Evolutionary conservation across 2,113 vertebrate genomes (phyloP), one percentile per base, ranked within the genome.

Genomic region (Rhipidura dahli): DNA sequence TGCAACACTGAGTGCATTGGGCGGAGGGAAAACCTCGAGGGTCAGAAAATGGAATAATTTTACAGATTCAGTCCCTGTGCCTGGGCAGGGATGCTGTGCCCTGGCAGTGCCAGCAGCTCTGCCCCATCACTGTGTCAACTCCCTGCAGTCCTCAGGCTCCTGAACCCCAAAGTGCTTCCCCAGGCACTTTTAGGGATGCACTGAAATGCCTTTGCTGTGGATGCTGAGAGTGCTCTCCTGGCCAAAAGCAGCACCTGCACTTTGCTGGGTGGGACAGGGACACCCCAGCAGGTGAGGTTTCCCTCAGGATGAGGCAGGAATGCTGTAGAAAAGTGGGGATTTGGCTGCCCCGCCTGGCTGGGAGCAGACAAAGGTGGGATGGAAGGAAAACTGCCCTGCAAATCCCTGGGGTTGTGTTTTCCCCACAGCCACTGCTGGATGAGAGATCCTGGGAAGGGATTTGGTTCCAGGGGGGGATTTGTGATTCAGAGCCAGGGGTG

Each of bases 1-100:
- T 0, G 0, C 27, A 56, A 12, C 3, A 6, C 0, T 17, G 49
- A 35, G 30, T 24, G 6, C 5, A 27, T 4, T 17, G 42, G 19
- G 13, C 3, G 16, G 37, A 18, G 4, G 15, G 72, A 56, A 37
- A 54, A 10, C 10, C 13, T 39, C 10, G 15, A 49, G n/a, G 33
- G 44, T 31, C 13, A 21, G 70, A 56, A 71, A 42, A 27, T 8
- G 64, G 39, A 13, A 1, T 11, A 16, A 39, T 47, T 49, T 24
- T 24, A 15, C 33, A 33, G 28, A 72, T 59, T 50, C 1, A 0
- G 33, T 11, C 10, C 20, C 30, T 50, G 1, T 8, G 1, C 8
- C 3, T 1, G 1, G 22, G 9, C 26, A 42, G 22, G 35, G 33
- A 13, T 22, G 11, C 4, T 3, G 59, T 28, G 59, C 50, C 64